Evolutionary conservation across 1,140 invertebrate species (phyloP).

Genomic region (Tetragonula clypearis): DNA sequence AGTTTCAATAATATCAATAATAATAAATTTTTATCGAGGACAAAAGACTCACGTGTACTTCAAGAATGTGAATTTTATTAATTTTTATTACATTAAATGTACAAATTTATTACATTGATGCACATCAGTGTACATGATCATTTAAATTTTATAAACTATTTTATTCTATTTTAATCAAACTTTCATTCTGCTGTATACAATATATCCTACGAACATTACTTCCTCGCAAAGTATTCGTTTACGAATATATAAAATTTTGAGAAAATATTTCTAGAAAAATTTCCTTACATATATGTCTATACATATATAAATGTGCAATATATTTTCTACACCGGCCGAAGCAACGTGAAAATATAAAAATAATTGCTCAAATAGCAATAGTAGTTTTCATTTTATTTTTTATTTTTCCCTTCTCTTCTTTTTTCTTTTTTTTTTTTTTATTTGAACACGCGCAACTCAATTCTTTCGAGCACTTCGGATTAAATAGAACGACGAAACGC

Average conservation of each 20-base stretch:
- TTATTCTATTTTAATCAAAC: neutral
- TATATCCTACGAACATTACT: neutral
- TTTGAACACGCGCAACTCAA: neutral
- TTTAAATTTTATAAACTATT: too few relatives aligned
- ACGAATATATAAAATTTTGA: neutral
- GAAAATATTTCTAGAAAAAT: neutral
- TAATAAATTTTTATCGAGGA: too few relatives aligned
- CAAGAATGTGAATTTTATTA: too few relatives aligned
- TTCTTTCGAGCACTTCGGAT: too few relatives aligned
- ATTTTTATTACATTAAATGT: too few relatives aligned
- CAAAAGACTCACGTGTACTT: too few relatives aligned
- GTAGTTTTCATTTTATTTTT: too few relatives aligned
- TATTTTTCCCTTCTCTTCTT: neutral
- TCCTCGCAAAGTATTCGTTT: neutral
- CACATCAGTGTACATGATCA: too few relatives aligned
- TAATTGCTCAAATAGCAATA: neutral
- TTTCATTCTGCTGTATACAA: neutral
- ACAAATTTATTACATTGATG: too few relatives aligned
- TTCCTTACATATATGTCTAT: neutral
- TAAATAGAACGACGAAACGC: neutral
- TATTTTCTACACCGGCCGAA: neutral
- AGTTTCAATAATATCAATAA: too few relatives aligned
- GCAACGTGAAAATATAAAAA: neutral
- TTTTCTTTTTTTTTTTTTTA: neutral
- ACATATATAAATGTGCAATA: neutral